phyloP scores from a whole-genome alignment of 2,797 vertebrate genomes.

The Acanthornis magna region DNA sequence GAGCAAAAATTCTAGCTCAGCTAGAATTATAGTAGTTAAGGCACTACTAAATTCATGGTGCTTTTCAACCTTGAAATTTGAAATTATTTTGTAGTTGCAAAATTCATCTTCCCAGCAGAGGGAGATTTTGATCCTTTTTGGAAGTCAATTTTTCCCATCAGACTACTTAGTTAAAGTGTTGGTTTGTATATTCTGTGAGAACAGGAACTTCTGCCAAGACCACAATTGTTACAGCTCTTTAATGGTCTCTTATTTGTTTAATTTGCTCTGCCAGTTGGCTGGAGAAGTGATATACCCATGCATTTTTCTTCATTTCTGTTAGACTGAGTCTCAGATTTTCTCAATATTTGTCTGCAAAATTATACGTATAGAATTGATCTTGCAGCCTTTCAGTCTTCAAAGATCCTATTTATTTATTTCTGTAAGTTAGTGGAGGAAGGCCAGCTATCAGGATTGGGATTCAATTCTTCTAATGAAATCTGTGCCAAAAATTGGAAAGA shows the following conservation, averaged over 20 bases:
- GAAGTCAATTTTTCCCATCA: not conserved
- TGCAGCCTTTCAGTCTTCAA: not conserved
- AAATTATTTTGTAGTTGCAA: not conserved
- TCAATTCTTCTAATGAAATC: not conserved
- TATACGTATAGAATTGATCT: not conserved
- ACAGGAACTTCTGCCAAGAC: constrained; percentile 16
- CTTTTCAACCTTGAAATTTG: not conserved
- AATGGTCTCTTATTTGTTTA: constrained; percentile 22
- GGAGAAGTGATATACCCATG: not conserved
- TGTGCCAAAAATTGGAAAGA: not conserved
- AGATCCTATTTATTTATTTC: not conserved
- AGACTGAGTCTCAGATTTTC: not conserved
- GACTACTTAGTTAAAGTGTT: not conserved
- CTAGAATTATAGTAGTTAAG: not conserved
- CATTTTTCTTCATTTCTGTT: constrained; percentile 13
- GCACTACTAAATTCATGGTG: not conserved
- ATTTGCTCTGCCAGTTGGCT: constrained; percentile 9
- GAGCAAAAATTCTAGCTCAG: not conserved
- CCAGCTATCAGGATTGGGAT: not conserved
- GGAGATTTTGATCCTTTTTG: constrained; percentile 32
- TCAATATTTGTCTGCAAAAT: not conserved
- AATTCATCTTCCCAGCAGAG: constrained; percentile 34
- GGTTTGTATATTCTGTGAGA: not conserved
- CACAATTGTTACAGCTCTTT: constrained; percentile 5
- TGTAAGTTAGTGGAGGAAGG: not conserved